Base-by-base conservation (phyloP, 2,888 invertebrate species). In the Nomada lathburiana region DNA sequence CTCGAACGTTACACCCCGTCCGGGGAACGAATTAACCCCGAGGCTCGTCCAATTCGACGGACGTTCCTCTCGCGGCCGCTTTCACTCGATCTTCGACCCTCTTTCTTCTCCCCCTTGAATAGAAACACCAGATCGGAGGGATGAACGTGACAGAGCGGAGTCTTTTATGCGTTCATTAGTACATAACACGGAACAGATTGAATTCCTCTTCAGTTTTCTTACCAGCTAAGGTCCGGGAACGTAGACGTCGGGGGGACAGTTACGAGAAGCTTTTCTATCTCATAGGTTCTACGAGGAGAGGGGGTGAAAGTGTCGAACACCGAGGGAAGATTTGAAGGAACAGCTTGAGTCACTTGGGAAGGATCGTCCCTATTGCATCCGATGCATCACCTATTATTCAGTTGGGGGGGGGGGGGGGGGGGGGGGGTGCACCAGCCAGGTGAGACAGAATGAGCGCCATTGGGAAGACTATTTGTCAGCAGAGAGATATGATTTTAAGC, bases 141-240 rank as follows among this genome's bases (percentile, higher is more conserved):
- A 13, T 69, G 68, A 79, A 83, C 70, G 78, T 75, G 86, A 83
- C 76, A 79, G 76, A 77, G 83, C 72, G 86, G 80, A 82, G 81
- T 80, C 87, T 91, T 92, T 91, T 90, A 92, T 92, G 90, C 90
- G 87, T 92, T 92, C 91, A 92, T 93, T 92, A 92, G 92, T 92
- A n/a, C n/a, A n/a, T n/a, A 91, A 92, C 91, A 88, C 89, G 89
- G 88, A 83, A 86, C 88, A 89, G 89, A 91, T 92, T 92, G 91
- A 91, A 92, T 91, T 88, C 86, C 86, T 86, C 86, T 85, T 68
- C 78, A 82, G 84, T 78, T 82, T 76, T 83, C 79, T 76, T 82
- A 59, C 47, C 7, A 69, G 81, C 70, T 68, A 71, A 72, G 72
- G 78, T 80, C 80, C 60, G 64, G 82, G 73, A 70, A 74, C 76